A percentile compares a stretch with the other conserved stretches of the same genome.
These are phyloP conservation scores for Gisinianus flammeolus DNA, from an alignment of 2,888 invertebrate species.

Conservation along the genomic window DNA sequence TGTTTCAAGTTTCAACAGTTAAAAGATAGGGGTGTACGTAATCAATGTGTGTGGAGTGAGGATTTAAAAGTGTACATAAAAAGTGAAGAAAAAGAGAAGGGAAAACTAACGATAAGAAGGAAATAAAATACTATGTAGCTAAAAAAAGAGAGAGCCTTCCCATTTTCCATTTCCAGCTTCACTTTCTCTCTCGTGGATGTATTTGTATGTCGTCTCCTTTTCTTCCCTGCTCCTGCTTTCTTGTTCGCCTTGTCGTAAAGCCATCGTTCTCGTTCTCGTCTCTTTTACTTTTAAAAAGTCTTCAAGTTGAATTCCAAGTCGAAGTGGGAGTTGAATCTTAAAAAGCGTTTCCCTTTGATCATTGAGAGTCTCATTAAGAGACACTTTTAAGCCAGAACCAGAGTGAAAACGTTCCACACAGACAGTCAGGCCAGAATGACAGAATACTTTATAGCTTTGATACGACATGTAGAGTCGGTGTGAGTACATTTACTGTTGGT, in stretches of 20 bases:
- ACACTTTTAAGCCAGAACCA: constrained; percentile 48
- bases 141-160: constrained; percentile 14
- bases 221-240: not conserved
- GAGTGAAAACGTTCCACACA: constrained; percentile 19
- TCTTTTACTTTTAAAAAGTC: not conserved
- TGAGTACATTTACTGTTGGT: too few relatives aligned
- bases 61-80: not conserved
- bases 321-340: constrained; percentile 54
- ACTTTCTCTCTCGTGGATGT: too few relatives aligned
- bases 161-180: constrained; percentile 42
- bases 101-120: constrained; percentile 27
- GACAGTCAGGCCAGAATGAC: constrained; percentile 16
- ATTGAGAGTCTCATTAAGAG: constrained; percentile 57
- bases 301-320: too few relatives aligned
- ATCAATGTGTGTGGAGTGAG: not conserved
- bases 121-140: not conserved
- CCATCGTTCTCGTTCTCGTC: not conserved
- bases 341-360: constrained; percentile 58
- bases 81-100: constrained; percentile 25
- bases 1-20: not conserved
- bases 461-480: not conserved
- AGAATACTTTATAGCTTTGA: not conserved
- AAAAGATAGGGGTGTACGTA: not conserved
- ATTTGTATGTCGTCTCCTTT: too few relatives aligned
- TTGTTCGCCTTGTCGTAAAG: too few relatives aligned